A percentile compares a stretch with the other conserved stretches of the same genome.
These are phyloP conservation scores for Agapornis canus DNA, from an alignment of 2,797 vertebrate genomes.

Conservation along the genomic window DNA sequence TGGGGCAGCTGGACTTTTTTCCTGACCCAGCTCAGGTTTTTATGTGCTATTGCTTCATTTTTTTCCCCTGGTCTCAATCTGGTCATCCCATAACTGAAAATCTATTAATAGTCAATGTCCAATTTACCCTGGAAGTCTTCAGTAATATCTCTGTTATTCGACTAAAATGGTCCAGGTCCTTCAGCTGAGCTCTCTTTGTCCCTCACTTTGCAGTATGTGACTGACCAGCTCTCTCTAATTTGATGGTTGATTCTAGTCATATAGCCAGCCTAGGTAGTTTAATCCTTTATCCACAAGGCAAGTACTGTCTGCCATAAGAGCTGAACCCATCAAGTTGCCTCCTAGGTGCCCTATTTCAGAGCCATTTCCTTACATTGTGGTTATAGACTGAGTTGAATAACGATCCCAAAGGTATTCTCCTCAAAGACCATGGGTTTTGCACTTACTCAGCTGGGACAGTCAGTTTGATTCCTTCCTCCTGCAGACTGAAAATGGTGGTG, in stretches of 20 bases:
- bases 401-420: background rate
- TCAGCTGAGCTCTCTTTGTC: background rate
- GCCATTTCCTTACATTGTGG: fast-evolving
- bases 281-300: background rate
- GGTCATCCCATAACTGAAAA: background rate
- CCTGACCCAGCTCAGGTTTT: background rate
- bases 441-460: background rate
- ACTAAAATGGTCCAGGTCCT: background rate
- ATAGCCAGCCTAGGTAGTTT: background rate
- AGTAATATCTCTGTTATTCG: background rate
- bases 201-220: background rate
- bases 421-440: background rate
- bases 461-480: background rate
- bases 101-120: background rate
- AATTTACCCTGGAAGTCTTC: background rate
- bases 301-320: background rate
- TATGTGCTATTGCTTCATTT: background rate
- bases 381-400: background rate
- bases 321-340: background rate
- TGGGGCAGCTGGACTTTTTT: background rate
- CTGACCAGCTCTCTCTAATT: background rate
- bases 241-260: background rate
- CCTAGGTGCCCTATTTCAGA: background rate
- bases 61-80: background rate
- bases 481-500: background rate